Evolutionary conservation across 2,888 invertebrate genomes (phyloP).

Genomic region (Dryococelus australis): DNA sequence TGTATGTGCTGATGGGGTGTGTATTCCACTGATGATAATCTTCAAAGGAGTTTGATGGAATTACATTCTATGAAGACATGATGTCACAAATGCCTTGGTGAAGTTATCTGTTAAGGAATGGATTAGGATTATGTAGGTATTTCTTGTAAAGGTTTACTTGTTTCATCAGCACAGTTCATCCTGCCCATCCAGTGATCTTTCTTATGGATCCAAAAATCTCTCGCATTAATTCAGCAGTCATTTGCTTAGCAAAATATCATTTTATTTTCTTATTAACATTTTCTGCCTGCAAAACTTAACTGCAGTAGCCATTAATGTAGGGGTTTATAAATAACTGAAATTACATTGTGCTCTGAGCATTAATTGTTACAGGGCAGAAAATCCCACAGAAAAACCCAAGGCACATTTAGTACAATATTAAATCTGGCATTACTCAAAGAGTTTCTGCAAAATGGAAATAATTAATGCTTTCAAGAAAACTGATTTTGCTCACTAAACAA

Average conservation of each 20-base stretch:
- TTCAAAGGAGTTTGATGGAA: neutral
- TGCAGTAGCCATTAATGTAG: neutral
- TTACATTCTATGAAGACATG: neutral
- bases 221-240: neutral
- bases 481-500: neutral
- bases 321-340: neutral
- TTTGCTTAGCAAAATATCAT: neutral
- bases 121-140: neutral
- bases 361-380: neutral
- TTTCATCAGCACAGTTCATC: slow-evolving; percentile 5
- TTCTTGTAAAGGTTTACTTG: neutral
- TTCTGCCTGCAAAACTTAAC: neutral
- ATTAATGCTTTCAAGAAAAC: slow-evolving; percentile 27
- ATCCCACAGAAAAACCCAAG: slow-evolving; percentile 17
- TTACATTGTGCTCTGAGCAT: neutral
- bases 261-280: neutral
- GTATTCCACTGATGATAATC: slow-evolving; percentile 33
- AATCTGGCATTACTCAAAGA: slow-evolving; percentile 6
- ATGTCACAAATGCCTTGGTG: slow-evolving; percentile 6
- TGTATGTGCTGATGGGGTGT: slow-evolving; percentile 42
- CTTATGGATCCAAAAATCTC: neutral
- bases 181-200: neutral
- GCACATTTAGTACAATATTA: neutral
- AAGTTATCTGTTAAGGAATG: slow-evolving; percentile 20
- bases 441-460: neutral